Conservation (phyloP, 2,113 vertebrate genomes). For the Ictalurus furcatus region DNA sequence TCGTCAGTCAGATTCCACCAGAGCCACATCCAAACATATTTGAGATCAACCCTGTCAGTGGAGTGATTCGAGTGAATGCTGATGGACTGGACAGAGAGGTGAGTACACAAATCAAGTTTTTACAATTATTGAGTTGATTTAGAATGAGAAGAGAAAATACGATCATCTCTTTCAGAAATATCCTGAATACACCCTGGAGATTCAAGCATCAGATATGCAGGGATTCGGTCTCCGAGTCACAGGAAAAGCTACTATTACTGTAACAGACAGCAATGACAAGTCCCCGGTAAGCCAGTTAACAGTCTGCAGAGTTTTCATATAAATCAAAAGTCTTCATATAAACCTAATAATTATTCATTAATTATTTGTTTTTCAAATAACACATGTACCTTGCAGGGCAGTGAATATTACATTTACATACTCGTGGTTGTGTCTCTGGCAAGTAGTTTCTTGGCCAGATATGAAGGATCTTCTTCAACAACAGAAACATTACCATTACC, state of each 20-base stretch:
- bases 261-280: slow-evolving; percentile 65
- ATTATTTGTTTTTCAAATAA: too few relatives aligned
- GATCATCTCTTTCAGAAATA: slow-evolving; percentile 62
- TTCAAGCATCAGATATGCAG: slow-evolving; percentile 73
- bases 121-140: too few relatives aligned
- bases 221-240: slow-evolving; percentile 61
- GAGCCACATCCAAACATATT: slow-evolving; percentile 65
- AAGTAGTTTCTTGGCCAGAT: too few relatives aligned
- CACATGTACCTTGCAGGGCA: too few relatives aligned
- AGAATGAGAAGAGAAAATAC: too few relatives aligned
- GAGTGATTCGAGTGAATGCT: slow-evolving; percentile 70
- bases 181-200: slow-evolving; percentile 70
- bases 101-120: neutral
- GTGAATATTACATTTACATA: too few relatives aligned
- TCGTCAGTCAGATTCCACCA: slow-evolving; percentile 73
- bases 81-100: slow-evolving; percentile 79
- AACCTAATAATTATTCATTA: too few relatives aligned
- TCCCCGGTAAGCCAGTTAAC: slow-evolving; percentile 61
- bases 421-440: too few relatives aligned
- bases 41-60: slow-evolving; percentile 66
- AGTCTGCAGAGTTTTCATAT: neutral
- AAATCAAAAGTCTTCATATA: too few relatives aligned
- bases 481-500: too few relatives aligned
- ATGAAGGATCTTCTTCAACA: too few relatives aligned
- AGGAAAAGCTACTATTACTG: slow-evolving; percentile 68